Conservation (phyloP, 2,113 vertebrate species). For the Pituophis catenifer region DNA sequence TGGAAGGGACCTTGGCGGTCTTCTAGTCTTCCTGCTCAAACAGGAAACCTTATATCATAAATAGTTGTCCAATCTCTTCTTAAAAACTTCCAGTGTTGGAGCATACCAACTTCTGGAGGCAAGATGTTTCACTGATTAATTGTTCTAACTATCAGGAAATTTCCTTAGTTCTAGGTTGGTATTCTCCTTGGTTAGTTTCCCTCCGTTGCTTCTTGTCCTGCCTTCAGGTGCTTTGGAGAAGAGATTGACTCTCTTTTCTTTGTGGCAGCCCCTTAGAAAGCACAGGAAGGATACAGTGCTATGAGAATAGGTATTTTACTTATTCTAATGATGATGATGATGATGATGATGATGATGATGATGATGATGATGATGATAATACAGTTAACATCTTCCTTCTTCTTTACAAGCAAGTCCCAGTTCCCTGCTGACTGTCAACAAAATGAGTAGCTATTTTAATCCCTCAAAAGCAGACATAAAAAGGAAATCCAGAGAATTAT, state of each 20-base stretch:
- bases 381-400: background rate
- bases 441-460: background rate
- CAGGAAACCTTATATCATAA: background rate
- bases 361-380: no score
- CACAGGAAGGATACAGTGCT: background rate
- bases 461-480: background rate
- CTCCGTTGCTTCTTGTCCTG: background rate
- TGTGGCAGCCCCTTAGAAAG: background rate
- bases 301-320: background rate
- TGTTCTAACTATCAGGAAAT: background rate
- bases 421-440: conserved; percentile 3
- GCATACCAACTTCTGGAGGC: background rate
- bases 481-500: background rate
- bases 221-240: background rate
- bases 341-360: no score
- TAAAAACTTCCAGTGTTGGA: background rate
- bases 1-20: background rate
- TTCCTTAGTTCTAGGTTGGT: background rate
- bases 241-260: background rate
- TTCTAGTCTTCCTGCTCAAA: background rate
- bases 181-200: background rate
- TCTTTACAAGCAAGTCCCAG: background rate
- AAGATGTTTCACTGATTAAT: background rate
- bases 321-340: no score
- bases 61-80: background rate